phyloP scores from a whole-genome alignment of 2,888 invertebrate genomes.

The Aquatica leii region DNA sequence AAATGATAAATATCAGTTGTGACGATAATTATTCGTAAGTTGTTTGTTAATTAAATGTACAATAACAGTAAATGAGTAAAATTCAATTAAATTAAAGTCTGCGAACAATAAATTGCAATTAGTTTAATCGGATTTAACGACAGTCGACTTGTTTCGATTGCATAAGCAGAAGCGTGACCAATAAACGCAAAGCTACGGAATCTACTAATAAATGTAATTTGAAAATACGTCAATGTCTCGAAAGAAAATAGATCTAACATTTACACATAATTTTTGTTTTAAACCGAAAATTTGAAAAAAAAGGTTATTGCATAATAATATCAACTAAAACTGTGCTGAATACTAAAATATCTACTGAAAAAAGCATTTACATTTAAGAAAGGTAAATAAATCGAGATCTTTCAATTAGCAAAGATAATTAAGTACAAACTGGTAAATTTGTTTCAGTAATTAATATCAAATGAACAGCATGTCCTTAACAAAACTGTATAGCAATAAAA shows the following conservation, averaged over 20 bases:
- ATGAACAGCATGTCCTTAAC: too few species aligned
- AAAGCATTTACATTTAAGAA: too few species aligned
- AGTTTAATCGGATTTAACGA: constrained; percentile 51
- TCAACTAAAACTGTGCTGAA: too few species aligned
- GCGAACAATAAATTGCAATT: constrained; percentile 56
- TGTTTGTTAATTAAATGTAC: constrained; percentile 43
- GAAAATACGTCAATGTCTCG: constrained; percentile 23
- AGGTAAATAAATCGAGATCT: too few species aligned
- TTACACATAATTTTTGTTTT: too few species aligned
- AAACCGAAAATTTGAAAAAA: too few species aligned
- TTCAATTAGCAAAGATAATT: too few species aligned
- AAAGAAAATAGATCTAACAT: neutral
- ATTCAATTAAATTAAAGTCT: constrained; percentile 56
- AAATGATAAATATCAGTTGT: constrained; percentile 1
- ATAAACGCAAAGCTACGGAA: constrained; percentile 36
- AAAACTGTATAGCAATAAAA: too few species aligned
- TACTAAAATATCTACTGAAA: neutral
- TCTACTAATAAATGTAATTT: constrained; percentile 27
- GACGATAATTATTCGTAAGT: neutral
- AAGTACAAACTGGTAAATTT: too few species aligned
- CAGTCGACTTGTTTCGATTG: constrained; percentile 47
- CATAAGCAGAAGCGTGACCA: constrained; percentile 50
- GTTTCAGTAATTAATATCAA: too few species aligned
- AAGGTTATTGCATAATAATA: too few species aligned
- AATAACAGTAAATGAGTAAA: constrained; percentile 51